Evolutionary conservation across 2,888 invertebrate species (phyloP), one percentile per base, ranked within the genome.

Genomic region (Acheta domesticus): DNA sequence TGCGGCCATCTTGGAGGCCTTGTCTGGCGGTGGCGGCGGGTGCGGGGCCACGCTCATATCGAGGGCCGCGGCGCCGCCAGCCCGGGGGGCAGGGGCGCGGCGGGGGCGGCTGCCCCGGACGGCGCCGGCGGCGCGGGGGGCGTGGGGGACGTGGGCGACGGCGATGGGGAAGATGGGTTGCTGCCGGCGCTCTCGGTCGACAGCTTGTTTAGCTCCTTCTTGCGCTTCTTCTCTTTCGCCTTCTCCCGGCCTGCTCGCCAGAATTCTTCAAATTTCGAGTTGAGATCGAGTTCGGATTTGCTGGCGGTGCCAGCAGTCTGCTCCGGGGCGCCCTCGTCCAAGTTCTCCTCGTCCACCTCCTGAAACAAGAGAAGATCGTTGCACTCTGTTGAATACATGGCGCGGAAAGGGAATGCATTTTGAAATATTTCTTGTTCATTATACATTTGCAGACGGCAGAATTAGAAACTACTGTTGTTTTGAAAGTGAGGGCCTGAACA

Each of bases 311-410:
- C 81, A 19, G 80, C 81, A 1, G 80, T 79, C 21, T 76, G 36
- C 49, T 80, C 79, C 49, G 75, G n/a, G 1, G 79, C 21, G 20
- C 48, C 73, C 19, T 80, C 82, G 8, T 89, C 89, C 16, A 88
- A 86, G 83, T 89, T 90, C 74, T 92, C 92, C 84, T 92, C 93
- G 83, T 92, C 92, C 21, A 93, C 92, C 87, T 93, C 93, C 90
- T 92, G 87, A 49, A 86, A 86, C 79, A 82, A 79, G 79, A 78
- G 74, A 16, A 20, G 12, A 3, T 36, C 36, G 3, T 36, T 36
- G 36, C 3, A 36, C 36, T 36, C 36, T 36, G 36, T 3, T 5
- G 36, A 36, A 36, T 36, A 36, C 36, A 36, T 36, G 36, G 36
- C 5, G 36, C 36, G 5, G 36, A 36, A 36, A 36, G 36, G 36